Evolutionary conservation across 2,888 invertebrate species (phyloP), one percentile per base, ranked within the genome.

Genomic region (Xanthorhoe spadicearia): DNA sequence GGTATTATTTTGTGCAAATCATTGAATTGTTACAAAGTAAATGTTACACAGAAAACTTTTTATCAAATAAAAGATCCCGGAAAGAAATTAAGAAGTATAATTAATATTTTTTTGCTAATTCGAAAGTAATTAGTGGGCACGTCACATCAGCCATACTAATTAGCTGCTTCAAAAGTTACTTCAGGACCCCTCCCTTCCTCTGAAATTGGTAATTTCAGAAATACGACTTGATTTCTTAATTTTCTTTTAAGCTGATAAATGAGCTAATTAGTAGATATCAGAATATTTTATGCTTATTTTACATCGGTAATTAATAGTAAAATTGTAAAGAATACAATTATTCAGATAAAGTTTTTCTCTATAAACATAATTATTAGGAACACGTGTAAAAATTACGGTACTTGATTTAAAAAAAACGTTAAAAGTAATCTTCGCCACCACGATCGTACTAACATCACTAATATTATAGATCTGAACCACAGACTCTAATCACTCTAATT

Each of bases 151-250:
- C 71, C 72, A 74, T 76, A 18, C 81, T 86, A 86, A 88, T 87
- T 85, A 87, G 82, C 77, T 76, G 77, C 79, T 78, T 81, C 73
- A 72, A 74, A 88, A 86, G 80, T 86, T 85, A 83, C 83, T 86
- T 84, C 84, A 84, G 59, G 68, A 66, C 35, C 62, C 54, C 65
- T 50, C 9, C 7, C 54, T 28, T 51, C n/a, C 28, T 28, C 19
- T 23, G 8, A 38, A 65, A 70, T 71, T 57, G 64, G 46, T 15
- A 51, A 56, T 66, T 66, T 71, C 62, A 18, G 51, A 51, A 64
- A 49, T 43, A 32, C 28, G 46, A 57, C 52, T 15, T 50, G 52
- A 59, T 60, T 67, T 63, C 53, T 48, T 50, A 38, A 59, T 60
- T 67, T 63, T 9, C 38, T 58, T 68, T 63, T 17, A 59, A 54